Conservation (phyloP, 37 sponge, comb jelly and placozoan genomes). For the Petrosia ficiformis region DNA sequence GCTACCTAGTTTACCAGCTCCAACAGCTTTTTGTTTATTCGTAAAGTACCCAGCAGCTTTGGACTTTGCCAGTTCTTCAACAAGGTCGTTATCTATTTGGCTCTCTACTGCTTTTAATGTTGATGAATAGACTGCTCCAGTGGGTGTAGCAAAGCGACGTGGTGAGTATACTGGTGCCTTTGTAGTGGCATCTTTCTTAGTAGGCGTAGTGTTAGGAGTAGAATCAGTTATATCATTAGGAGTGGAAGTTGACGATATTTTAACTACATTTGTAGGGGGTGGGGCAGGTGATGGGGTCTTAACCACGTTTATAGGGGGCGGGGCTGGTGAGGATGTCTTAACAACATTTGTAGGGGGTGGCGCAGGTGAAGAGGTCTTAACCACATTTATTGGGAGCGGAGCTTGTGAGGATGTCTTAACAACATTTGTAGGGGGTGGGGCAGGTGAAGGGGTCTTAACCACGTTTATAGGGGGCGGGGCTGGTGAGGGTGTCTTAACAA, state of each 20-base stretch:
- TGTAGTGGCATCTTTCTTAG: neutral
- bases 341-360: neutral
- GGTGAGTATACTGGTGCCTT: neutral
- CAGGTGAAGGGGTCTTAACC: neutral
- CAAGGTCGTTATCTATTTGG: slow-evolving; percentile 4
- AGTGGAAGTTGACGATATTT: too few species aligned
- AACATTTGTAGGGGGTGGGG: slow-evolving; percentile 8
- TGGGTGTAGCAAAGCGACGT: neutral
- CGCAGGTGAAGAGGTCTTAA: too few species aligned
- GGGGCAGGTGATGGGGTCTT: neutral
- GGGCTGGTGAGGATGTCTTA: neutral
- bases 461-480: neutral
- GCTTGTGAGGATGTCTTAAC: neutral
- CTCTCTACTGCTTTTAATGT: neutral
- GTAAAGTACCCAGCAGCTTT: slow-evolving; percentile 44
- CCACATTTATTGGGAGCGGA: neutral
- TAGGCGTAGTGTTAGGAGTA: neutral
- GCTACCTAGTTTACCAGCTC: slow-evolving; percentile 9
- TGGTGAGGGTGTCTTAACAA: neutral
- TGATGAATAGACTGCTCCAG: slow-evolving; percentile 1
- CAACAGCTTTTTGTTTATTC: slow-evolving; percentile 20
- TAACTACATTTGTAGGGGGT: too few species aligned
- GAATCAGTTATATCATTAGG: neutral
- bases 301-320: neutral
- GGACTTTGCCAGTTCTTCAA: slow-evolving; percentile 33